Conservation (phyloP, 2,797 vertebrate genomes). For the Sebastes cheni region DNA sequence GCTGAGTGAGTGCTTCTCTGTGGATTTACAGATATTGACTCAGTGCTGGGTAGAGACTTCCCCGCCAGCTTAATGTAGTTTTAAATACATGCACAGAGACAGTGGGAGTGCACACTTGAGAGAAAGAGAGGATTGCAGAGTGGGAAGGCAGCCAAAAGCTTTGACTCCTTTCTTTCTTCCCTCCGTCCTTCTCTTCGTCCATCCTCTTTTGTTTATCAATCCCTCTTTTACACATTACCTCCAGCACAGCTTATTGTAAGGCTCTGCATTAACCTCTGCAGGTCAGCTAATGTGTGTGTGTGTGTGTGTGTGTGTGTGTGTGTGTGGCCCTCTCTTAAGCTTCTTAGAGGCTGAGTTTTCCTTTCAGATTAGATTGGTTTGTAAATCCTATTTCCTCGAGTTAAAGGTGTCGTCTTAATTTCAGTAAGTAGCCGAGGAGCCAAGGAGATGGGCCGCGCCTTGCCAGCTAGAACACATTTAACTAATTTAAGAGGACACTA, state of each 20-base stretch:
- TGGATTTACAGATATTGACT: slow-evolving; percentile 52
- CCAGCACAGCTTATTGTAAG: background rate
- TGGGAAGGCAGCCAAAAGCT: slow-evolving; percentile 3
- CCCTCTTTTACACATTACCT: slow-evolving; percentile 10
- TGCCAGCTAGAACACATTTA: slow-evolving; percentile 32
- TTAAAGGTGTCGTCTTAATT: slow-evolving; percentile 61
- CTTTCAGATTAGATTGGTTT: slow-evolving; percentile 64
- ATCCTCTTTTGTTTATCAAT: background rate
- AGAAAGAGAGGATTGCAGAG: slow-evolving; percentile 14
- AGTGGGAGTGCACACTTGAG: slow-evolving; percentile 15
- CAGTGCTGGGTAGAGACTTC: slow-evolving; percentile 13
- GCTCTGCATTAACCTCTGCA: slow-evolving; percentile 42
- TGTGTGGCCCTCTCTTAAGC: slow-evolving; percentile 34
- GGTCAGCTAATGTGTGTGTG: slow-evolving; percentile 21
- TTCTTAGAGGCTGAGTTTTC: slow-evolving; percentile 53
- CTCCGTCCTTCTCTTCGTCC: background rate
- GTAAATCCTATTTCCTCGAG: slow-evolving; percentile 58
- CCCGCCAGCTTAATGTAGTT: slow-evolving; percentile 28
- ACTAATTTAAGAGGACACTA: slow-evolving; percentile 38
- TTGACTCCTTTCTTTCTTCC: slow-evolving; percentile 8
- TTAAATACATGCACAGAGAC: slow-evolving; percentile 39
- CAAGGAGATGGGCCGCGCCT: slow-evolving; percentile 10
- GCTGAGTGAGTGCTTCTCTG: slow-evolving; percentile 34
- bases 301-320: background rate
- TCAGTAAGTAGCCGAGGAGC: slow-evolving; percentile 48